phyloP scores from a whole-genome alignment of 1,140 invertebrate species.

The Babylonia areolata region DNA sequence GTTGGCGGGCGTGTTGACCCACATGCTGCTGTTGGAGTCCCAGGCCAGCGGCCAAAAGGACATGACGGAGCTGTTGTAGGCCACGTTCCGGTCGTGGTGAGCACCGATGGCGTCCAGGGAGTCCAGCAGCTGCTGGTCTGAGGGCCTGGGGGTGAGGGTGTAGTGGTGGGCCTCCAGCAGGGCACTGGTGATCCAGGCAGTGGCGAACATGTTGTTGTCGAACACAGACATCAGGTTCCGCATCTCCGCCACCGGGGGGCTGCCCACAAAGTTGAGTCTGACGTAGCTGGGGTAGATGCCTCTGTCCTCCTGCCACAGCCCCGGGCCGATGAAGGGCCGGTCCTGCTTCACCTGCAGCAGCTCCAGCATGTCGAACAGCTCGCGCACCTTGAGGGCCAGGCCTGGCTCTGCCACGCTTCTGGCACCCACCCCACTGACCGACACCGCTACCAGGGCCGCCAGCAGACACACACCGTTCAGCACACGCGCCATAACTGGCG shows the following conservation, averaged over 20 bases:
- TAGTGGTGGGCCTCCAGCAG: constrained; percentile 65
- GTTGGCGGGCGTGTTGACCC: constrained; percentile 61
- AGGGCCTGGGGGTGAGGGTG: constrained; percentile 60
- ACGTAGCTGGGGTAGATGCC: constrained; percentile 69
- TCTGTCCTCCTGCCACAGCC: constrained; percentile 26
- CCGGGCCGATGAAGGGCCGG: constrained; percentile 29
- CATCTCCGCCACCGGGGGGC: constrained; percentile 53
- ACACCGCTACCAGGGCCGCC: not conserved
- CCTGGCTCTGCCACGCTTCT: not conserved
- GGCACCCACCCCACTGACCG: not conserved
- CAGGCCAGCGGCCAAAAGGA: constrained; percentile 67
- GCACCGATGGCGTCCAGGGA: constrained; percentile 51
- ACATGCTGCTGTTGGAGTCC: constrained; percentile 51
- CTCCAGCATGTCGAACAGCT: constrained; percentile 50
- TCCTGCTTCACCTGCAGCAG: constrained; percentile 55
- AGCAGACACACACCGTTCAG: not conserved
- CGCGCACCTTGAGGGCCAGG: not conserved
- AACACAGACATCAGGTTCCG: constrained; percentile 61
- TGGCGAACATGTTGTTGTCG: constrained; percentile 73
- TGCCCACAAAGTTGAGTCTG: constrained; percentile 66
- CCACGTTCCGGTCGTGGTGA: constrained; percentile 52
- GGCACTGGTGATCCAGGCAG: constrained; percentile 65
- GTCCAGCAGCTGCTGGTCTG: constrained; percentile 50
- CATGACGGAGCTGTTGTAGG: constrained; percentile 55
- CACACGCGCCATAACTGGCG: too few species aligned